Conservation (phyloP, 1,140 invertebrate species). For the Nasonia vitripennis region DNA sequence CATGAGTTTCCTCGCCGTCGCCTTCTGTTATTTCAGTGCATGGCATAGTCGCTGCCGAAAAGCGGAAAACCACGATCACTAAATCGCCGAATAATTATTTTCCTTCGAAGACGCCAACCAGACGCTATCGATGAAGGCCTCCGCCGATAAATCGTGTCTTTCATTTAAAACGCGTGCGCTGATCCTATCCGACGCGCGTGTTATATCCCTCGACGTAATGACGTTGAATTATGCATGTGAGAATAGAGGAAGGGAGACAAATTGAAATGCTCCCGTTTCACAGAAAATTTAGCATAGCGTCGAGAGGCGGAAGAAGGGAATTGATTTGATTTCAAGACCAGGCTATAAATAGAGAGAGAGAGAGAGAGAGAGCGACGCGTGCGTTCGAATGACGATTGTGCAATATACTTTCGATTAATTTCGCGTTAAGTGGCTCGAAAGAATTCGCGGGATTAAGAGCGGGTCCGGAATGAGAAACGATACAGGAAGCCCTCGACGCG, state of each 20-base stretch:
- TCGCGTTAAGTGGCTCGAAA: background rate
- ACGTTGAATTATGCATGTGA: background rate
- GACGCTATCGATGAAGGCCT: background rate
- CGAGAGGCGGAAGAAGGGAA: background rate
- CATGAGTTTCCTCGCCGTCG: background rate
- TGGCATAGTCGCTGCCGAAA: background rate
- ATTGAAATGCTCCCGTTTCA: background rate
- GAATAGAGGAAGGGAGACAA: background rate
- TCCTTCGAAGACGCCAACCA: background rate
- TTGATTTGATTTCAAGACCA: background rate
- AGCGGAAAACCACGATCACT: too few species aligned
- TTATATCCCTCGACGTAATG: background rate
- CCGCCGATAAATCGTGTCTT: background rate
- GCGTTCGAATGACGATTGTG: background rate
- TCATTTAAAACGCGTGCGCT: background rate
- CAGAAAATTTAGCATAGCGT: background rate
- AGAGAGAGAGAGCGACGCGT: background rate
- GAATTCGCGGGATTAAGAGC: background rate
- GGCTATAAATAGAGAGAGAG: background rate
- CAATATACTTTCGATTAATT: constrained; percentile 2
- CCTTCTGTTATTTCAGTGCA: background rate
- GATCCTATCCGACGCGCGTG: background rate
- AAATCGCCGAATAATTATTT: background rate
- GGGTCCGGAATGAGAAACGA: background rate
- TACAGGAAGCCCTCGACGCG: background rate